phyloP scores from a whole-genome alignment of 2,888 invertebrate genomes.

The Pachydiplax longipennis region DNA sequence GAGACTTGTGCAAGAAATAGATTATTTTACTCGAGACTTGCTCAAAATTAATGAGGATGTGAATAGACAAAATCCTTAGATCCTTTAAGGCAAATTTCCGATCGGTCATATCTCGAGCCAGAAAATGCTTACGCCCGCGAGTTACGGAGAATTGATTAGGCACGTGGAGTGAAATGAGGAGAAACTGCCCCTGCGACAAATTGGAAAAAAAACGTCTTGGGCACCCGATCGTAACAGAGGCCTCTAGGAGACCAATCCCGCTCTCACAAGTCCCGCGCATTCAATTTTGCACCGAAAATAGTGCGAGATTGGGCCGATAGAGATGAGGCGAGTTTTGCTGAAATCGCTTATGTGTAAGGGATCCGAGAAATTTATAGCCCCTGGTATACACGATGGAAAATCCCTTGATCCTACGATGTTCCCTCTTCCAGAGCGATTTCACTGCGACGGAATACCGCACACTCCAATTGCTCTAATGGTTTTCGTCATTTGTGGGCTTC shows the following conservation, averaged over 20 bases:
- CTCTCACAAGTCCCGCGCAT: not conserved
- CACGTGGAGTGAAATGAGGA: no score
- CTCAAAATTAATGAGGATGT: no score
- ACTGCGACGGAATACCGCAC: not conserved
- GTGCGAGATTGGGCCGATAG: not conserved
- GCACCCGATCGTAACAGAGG: not conserved
- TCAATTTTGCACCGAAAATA: not conserved
- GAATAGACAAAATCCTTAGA: no score
- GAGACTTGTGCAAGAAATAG: no score
- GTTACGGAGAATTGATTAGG: no score
- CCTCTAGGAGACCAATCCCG: not conserved
- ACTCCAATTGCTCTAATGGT: conserved; percentile 26
- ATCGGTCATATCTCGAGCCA: no score
- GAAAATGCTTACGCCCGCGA: no score
- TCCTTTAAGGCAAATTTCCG: no score
- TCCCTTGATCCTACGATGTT: not conserved
- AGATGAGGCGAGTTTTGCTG: not conserved
- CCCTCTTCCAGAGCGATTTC: not conserved
- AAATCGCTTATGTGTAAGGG: conserved; percentile 1
- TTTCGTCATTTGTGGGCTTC: conserved; percentile 31
- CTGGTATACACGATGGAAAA: conserved; percentile 1
- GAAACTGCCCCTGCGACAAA: no score
- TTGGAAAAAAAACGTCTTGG: not conserved
- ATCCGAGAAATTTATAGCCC: conserved; percentile 29
- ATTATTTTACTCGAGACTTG: no score